Conservation (phyloP, 2,888 invertebrate species). For the Drosophila engyochracea region DNA sequence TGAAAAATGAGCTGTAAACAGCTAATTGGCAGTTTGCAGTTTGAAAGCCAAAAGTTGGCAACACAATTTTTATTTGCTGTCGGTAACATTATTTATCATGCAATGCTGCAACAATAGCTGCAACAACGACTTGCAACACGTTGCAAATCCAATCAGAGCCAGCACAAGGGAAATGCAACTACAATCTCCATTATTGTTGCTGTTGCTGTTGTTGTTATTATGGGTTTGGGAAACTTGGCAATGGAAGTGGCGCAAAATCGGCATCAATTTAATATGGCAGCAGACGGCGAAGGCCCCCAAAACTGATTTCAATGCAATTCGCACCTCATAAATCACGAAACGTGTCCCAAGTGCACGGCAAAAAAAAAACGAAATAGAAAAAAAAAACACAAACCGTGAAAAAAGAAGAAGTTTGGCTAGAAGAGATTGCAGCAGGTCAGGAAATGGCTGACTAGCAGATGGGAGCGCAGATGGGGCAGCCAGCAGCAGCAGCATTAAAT, state of each 20-base stretch:
- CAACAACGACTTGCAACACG: constrained; percentile 41
- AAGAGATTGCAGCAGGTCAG: constrained; percentile 63
- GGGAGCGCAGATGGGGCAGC: constrained; percentile 13
- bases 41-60: constrained; percentile 31
- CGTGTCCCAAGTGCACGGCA: constrained; percentile 82
- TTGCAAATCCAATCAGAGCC: constrained; percentile 70
- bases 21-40: constrained; percentile 51
- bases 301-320: constrained; percentile 84
- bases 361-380: background rate
- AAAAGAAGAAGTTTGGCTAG: constrained; percentile 54
- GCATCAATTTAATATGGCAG: constrained; percentile 77
- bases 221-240: constrained; percentile 40
- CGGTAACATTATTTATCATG: constrained; percentile 49
- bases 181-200: constrained; percentile 55
- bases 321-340: constrained; percentile 85
- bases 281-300: constrained; percentile 23
- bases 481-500: background rate
- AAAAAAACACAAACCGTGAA: background rate
- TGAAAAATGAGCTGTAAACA: constrained; percentile 41
- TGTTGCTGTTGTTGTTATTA: constrained; percentile 17
- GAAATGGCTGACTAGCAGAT: constrained; percentile 45
- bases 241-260: constrained; percentile 62
- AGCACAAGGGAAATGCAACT: constrained; percentile 47
- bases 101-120: constrained; percentile 44
- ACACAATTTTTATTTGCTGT: constrained; percentile 19